Conservation (phyloP, 2,797 vertebrate genomes). For the Sebastes variabilis region DNA sequence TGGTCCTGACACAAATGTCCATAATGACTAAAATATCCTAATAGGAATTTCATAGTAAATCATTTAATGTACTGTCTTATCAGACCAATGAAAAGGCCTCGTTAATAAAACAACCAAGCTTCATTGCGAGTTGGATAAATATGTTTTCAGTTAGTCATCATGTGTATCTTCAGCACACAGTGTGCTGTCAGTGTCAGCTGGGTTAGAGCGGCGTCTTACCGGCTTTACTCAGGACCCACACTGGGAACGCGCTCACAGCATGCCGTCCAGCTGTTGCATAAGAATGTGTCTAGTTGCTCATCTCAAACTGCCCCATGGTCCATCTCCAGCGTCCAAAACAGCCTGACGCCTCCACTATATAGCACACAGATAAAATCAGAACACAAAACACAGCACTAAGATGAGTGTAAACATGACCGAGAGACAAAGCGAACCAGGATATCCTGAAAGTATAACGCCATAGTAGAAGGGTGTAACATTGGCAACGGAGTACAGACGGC, state of each 20-base stretch:
- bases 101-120: not conserved
- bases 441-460: not conserved
- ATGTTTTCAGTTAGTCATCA: not conserved
- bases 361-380: not conserved
- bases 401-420: not conserved
- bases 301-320: not conserved
- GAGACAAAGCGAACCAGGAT: not conserved
- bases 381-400: not conserved
- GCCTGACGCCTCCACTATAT: not conserved
- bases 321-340: not conserved
- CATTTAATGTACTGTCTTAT: rapidly evolving
- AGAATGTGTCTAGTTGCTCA: not conserved
- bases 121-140: not conserved
- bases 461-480: not conserved
- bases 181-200: not conserved
- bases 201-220: not conserved
- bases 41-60: not conserved
- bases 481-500: not conserved
- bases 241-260: not conserved
- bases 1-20: too few relatives aligned
- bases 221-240: not conserved
- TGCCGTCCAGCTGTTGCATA: not conserved
- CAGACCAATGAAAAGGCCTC: rapidly evolving
- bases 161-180: not conserved
- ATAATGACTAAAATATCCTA: too few relatives aligned